Conservation (phyloP, 2,797 vertebrate genomes). For the Manis javanica region DNA sequence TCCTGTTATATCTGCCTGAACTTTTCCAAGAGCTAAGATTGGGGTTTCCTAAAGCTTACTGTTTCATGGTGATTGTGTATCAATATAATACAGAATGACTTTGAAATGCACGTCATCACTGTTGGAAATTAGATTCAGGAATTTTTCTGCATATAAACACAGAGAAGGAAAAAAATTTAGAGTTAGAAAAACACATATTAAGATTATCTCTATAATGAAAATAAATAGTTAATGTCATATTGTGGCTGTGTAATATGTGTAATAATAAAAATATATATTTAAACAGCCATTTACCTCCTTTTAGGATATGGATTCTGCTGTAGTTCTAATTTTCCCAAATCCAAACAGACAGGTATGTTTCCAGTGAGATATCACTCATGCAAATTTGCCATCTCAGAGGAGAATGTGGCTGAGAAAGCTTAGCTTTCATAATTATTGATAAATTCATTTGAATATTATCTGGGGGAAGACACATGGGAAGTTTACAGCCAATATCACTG, state of each 20-base stretch:
- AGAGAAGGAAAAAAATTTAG: not conserved
- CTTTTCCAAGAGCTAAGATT: not conserved
- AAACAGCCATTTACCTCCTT: not conserved
- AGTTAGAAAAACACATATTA: not conserved
- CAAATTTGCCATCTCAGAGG: not conserved
- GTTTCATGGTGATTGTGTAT: not conserved
- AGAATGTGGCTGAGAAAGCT: not conserved
- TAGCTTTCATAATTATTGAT: not conserved
- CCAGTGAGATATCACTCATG: not conserved
- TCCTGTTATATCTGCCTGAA: not conserved
- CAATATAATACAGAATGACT: not conserved
- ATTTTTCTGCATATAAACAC: not conserved
- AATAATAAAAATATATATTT: not conserved
- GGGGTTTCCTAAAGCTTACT: not conserved
- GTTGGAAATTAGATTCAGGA: not conserved
- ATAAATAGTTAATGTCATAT: not conserved
- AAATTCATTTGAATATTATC: not conserved
- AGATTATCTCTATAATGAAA: not conserved
- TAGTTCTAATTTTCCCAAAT: not conserved
- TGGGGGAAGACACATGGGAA: not conserved
- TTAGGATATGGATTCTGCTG: not conserved
- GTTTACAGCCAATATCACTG: not conserved
- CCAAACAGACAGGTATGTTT: not conserved
- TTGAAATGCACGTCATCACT: not conserved
- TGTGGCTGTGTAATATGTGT: not conserved